These are phyloP conservation scores for Panagrolaimus sp. DNA, from an alignment of 1,140 invertebrate species.

Conservation along the genomic window DNA sequence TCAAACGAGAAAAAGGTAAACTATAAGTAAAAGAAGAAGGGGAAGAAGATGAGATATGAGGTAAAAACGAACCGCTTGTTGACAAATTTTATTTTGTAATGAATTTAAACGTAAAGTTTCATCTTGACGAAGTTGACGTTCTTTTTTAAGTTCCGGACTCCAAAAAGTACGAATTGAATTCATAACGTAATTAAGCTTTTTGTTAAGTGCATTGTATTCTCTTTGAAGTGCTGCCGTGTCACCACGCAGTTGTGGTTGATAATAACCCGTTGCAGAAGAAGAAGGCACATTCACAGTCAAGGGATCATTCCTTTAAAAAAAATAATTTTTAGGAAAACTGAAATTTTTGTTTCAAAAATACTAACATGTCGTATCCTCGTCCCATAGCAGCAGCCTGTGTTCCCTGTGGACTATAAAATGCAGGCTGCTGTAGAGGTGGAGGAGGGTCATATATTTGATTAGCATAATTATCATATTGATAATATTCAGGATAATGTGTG, in stretches of 20 bases:
- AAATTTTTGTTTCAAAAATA: too few species aligned
- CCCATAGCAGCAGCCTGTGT: neutral
- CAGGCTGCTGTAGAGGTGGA: conserved; percentile 8
- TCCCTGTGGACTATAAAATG: conserved; percentile 5
- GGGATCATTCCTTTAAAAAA: neutral
- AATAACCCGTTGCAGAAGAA: neutral
- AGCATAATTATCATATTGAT: neutral
- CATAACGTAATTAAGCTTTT: conserved; percentile 95
- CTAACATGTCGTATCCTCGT: too few species aligned
- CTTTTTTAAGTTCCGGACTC: conserved; percentile 97
- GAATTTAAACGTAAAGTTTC: conserved; percentile 68
- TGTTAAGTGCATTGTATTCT: conserved; percentile 89
- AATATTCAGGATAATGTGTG: conserved; percentile 6
- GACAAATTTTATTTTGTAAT: conserved; percentile 28
- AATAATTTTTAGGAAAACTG: too few species aligned
- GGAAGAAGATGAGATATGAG: too few species aligned
- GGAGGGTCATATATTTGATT: conserved; percentile 1
- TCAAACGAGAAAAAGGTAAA: too few species aligned
- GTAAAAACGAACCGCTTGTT: conserved; percentile 20
- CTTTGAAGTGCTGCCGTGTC: conserved; percentile 69
- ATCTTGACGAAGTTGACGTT: conserved; percentile 87
- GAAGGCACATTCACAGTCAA: conserved; percentile 10
- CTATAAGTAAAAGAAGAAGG: too few species aligned
- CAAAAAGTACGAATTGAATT: conserved; percentile 99
- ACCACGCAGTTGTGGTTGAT: neutral